Evolutionary conservation across 2,888 invertebrate genomes (phyloP).

Genomic region (Ptychoptera albimana): DNA sequence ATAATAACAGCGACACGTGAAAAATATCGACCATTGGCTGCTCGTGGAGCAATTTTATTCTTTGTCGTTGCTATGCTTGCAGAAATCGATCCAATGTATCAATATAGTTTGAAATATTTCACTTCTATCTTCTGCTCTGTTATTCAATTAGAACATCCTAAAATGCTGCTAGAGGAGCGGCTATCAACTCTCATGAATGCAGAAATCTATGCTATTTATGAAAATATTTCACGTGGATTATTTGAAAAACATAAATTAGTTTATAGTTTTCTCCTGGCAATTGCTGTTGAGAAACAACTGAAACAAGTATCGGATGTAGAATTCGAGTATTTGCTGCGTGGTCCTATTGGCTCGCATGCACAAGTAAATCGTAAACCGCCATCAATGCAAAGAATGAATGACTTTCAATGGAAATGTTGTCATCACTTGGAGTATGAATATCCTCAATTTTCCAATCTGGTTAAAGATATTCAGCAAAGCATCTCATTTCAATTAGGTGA

Average conservation of each 20-base stretch:
- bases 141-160: slow-evolving; percentile 57
- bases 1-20: slow-evolving; percentile 73
- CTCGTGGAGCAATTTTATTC: slow-evolving; percentile 76
- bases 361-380: slow-evolving; percentile 42
- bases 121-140: slow-evolving; percentile 62
- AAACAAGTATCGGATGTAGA: slow-evolving; percentile 41
- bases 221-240: slow-evolving; percentile 76
- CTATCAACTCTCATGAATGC: slow-evolving; percentile 54
- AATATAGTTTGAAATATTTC: slow-evolving; percentile 85
- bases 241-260: slow-evolving; percentile 84
- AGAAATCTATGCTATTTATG: slow-evolving; percentile 68
- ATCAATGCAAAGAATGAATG: slow-evolving; percentile 31
- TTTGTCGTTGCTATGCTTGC: slow-evolving; percentile 80
- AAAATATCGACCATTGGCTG: slow-evolving; percentile 71
- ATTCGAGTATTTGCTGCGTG: slow-evolving; percentile 68
- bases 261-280: slow-evolving; percentile 69
- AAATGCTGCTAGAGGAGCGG: slow-evolving; percentile 45
- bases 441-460: slow-evolving; percentile 35
- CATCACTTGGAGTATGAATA: slow-evolving; percentile 46
- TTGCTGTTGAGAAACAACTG: slow-evolving; percentile 49
- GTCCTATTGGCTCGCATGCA: slow-evolving; percentile 42
- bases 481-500: slow-evolving; percentile 44
- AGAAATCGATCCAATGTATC: slow-evolving; percentile 92
- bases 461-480: slow-evolving; percentile 34
- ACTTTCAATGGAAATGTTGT: slow-evolving; percentile 51